phyloP scores from a whole-genome alignment of 2,113 vertebrate genomes.

The Gila orcuttii region DNA sequence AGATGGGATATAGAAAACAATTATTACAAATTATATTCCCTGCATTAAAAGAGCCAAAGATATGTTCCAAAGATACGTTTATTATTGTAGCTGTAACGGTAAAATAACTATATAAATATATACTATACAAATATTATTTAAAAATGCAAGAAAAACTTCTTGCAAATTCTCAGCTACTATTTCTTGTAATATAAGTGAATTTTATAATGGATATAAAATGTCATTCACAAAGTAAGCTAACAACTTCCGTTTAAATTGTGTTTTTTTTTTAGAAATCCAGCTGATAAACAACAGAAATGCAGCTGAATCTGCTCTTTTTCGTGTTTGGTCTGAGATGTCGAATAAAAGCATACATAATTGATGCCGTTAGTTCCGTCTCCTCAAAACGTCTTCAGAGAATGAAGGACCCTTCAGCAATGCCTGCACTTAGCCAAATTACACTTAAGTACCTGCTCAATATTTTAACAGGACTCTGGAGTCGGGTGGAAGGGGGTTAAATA shows the following conservation, averaged over 20 bases:
- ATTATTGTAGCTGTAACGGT: background rate
- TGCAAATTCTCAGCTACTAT: background rate
- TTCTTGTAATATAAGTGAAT: background rate
- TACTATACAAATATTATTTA: too few relatives aligned
- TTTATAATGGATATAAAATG: background rate
- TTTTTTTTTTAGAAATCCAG: background rate
- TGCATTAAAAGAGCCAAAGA: background rate
- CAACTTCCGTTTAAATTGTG: background rate
- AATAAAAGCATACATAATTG: constrained; percentile 32
- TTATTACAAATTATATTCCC: background rate
- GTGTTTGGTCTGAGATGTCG: constrained; percentile 24
- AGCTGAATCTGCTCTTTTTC: background rate
- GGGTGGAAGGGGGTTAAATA: constrained; percentile 58
- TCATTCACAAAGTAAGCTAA: background rate
- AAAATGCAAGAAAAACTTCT: background rate
- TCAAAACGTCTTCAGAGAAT: constrained; percentile 78
- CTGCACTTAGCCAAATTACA: constrained; percentile 83
- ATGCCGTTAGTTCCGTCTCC: constrained; percentile 63
- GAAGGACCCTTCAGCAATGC: constrained; percentile 80
- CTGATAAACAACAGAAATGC: constrained; percentile 15
- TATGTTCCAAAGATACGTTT: background rate
- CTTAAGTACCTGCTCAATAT: constrained; percentile 84
- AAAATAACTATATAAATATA: background rate
- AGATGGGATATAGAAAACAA: background rate
- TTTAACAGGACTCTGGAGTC: constrained; percentile 73